phyloP scores from a whole-genome alignment of 2,797 vertebrate species.

The Gymnothorax javanicus region DNA sequence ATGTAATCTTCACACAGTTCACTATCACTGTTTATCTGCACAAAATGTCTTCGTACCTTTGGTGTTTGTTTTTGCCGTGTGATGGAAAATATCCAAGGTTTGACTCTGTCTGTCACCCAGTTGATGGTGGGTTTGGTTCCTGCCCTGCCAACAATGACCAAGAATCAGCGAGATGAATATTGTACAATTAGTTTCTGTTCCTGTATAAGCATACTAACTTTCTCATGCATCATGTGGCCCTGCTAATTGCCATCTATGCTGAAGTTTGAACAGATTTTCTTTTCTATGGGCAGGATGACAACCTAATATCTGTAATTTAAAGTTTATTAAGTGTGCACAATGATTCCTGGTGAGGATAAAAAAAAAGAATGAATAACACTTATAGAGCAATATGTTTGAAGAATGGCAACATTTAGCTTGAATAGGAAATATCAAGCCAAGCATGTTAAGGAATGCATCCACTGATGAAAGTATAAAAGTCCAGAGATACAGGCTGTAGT shows the following conservation, averaged over 20 bases:
- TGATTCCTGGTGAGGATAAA: neutral
- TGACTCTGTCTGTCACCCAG: no score
- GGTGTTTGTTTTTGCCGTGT: no score
- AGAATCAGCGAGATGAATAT: no score
- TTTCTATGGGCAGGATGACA: slow-evolving; percentile 5
- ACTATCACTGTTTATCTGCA: no score
- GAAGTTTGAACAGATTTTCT: neutral
- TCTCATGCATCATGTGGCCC: neutral
- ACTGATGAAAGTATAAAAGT: slow-evolving; percentile 12
- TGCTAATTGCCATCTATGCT: slow-evolving; percentile 3
- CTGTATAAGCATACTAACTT: neutral
- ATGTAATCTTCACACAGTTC: no score
- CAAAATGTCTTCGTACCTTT: no score
- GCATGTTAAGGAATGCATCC: slow-evolving; percentile 15
- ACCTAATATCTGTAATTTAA: neutral
- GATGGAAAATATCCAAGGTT: no score
- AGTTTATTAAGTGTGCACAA: neutral
- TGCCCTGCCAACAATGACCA: no score
- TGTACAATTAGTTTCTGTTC: no score
- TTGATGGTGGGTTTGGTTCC: no score
- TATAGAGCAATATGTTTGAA: neutral
- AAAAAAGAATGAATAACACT: neutral
- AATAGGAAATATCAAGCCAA: slow-evolving; percentile 4
- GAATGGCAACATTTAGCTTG: neutral
- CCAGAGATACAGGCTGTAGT: neutral